Conservation (phyloP, 2,797 vertebrate species). For the Falco peregrinus region DNA sequence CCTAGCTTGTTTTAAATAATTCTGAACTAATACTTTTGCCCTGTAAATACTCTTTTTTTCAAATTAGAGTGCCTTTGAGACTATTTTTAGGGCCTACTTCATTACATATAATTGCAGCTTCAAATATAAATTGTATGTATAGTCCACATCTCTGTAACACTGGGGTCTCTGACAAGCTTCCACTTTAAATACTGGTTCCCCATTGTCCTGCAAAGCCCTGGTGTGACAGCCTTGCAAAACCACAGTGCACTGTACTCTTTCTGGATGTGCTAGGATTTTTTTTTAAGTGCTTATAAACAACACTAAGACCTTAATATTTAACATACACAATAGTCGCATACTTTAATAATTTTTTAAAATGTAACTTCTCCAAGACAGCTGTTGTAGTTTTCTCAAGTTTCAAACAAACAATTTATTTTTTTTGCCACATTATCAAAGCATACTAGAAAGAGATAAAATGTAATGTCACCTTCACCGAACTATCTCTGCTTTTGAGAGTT, state of each 20-base stretch:
- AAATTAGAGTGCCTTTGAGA: neutral
- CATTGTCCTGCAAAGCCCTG: neutral
- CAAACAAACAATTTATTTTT: neutral
- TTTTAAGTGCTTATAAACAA: neutral
- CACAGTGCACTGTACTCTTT: neutral
- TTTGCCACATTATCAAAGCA: neutral
- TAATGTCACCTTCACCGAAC: neutral
- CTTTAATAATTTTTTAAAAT: neutral
- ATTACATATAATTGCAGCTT: neutral
- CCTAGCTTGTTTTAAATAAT: neutral
- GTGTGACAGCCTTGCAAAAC: neutral
- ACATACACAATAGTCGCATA: neutral
- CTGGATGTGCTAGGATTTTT: neutral
- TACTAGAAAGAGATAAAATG: neutral
- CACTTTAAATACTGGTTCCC: neutral
- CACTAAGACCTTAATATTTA: neutral
- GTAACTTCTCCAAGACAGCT: neutral
- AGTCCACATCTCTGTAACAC: neutral
- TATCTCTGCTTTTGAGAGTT: neutral
- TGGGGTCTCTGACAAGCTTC: neutral
- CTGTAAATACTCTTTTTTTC: neutral
- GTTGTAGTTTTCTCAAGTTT: neutral
- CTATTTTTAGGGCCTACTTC: neutral
- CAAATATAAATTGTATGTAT: neutral
- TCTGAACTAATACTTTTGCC: neutral